These are phyloP conservation scores for Pseudomyrmex cubaensis DNA, from an alignment of 1,140 invertebrate genomes.

Conservation along the genomic window DNA sequence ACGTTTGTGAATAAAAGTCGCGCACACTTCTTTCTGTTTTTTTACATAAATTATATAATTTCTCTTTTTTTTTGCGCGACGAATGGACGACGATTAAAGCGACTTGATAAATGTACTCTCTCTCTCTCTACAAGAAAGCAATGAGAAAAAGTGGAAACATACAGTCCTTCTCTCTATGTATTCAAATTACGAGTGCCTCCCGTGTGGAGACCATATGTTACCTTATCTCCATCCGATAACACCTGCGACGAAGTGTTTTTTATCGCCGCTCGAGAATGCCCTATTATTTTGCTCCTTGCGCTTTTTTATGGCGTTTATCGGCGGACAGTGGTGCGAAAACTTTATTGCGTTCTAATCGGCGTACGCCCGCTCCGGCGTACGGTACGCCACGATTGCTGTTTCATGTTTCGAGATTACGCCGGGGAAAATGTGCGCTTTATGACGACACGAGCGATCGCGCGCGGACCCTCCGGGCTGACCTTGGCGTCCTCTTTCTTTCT, in stretches of 20 bases:
- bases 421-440: conserved; percentile 67
- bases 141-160: conserved; percentile 8
- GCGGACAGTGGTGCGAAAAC: background rate
- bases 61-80: no score
- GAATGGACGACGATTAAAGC: background rate
- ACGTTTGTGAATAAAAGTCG: background rate
- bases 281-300: conserved; percentile 43
- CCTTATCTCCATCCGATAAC: conserved; percentile 48
- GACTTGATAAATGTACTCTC: conserved; percentile 32
- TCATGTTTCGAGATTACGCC: conserved; percentile 69
- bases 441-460: conserved; percentile 55
- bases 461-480: conserved; percentile 37
- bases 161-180: conserved; percentile 18
- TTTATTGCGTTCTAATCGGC: conserved; percentile 67
- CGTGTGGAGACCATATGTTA: background rate
- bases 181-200: conserved; percentile 31
- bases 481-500: background rate
- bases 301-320: conserved; percentile 59
- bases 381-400: conserved; percentile 66
- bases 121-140: no score
- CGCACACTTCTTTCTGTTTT: background rate
- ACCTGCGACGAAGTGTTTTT: conserved; percentile 42
- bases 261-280: background rate
- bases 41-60: background rate
- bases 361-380: conserved; percentile 7